A percentile compares a stretch with the other conserved stretches of the same genome.
Evolutionary conservation across 2,888 invertebrate species (phyloP).

Genomic region (Timema podura): DNA sequence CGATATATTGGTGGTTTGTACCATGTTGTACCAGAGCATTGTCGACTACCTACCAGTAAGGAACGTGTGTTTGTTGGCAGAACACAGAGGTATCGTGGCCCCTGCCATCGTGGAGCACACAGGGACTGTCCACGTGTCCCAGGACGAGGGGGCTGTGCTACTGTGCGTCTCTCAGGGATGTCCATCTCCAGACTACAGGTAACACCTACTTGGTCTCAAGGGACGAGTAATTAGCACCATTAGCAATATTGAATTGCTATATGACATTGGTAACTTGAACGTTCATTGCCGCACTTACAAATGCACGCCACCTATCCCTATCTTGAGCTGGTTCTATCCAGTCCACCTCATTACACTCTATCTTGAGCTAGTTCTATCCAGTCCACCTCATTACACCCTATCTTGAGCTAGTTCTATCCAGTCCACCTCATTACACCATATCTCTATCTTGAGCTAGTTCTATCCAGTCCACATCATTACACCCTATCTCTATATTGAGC

Average conservation of each 20-base stretch:
- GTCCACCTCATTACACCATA: background rate
- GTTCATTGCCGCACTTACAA: too few species aligned
- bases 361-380: too few species aligned
- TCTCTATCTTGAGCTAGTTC: too few species aligned
- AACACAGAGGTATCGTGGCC: constrained; percentile 66
- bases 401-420: background rate
- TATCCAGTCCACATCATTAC: too few species aligned
- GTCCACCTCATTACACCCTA: background rate
- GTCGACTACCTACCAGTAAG: too few species aligned
- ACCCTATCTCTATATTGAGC: too few species aligned
- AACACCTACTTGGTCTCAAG: constrained; percentile 35
- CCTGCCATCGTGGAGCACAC: constrained; percentile 70
- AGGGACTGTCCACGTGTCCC: constrained; percentile 63
- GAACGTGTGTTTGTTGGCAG: constrained; percentile 45
- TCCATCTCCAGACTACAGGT: constrained; percentile 76
- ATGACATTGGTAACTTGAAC: too few species aligned
- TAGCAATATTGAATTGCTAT: background rate
- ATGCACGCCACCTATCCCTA: too few species aligned
- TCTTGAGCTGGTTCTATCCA: too few species aligned
- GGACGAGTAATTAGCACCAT: background rate
- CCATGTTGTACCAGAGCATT: too few species aligned
- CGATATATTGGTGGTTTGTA: too few species aligned
- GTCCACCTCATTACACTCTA: too few species aligned
- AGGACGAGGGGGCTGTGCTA: constrained; percentile 69
- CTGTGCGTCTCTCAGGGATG: constrained; percentile 76